Evolutionary conservation across 2,888 invertebrate genomes (phyloP).

Genomic region (Tricholauxania praeusta): DNA sequence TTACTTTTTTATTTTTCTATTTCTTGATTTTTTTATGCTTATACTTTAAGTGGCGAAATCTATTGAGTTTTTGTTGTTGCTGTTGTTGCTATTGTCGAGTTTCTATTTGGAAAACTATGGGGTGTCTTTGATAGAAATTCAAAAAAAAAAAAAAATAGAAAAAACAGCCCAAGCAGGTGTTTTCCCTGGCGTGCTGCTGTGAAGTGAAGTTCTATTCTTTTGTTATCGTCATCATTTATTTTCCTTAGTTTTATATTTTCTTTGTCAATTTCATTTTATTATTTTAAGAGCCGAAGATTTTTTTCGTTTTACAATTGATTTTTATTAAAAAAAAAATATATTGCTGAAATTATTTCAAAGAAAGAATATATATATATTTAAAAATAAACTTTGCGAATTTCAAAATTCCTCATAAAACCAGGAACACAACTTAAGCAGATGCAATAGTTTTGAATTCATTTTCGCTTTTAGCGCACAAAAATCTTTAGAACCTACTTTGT

Average conservation of each 20-base stretch:
- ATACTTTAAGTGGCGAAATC: not conserved
- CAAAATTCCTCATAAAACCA: too few species aligned
- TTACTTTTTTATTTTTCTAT: not conserved
- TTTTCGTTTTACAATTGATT: not conserved
- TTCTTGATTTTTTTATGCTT: not conserved
- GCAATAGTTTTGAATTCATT: too few species aligned
- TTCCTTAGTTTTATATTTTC: not conserved
- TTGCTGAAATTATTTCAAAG: too few species aligned
- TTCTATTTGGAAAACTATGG: not conserved
- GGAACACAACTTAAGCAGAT: too few species aligned
- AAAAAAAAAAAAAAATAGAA: not conserved
- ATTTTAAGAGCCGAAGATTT: not conserved
- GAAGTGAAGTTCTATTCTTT: constrained; percentile 5
- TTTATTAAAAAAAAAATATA: not conserved
- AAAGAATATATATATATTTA: too few species aligned
- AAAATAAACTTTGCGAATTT: too few species aligned
- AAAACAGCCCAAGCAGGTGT: constrained; percentile 25
- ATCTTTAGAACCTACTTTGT: too few species aligned
- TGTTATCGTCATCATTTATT: not conserved
- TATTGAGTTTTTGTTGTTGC: constrained; percentile 17
- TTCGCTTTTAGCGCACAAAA: too few species aligned
- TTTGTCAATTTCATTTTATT: not conserved
- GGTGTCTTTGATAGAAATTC: not conserved
- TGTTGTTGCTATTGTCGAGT: not conserved
- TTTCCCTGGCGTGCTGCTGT: constrained; percentile 16